Base-by-base conservation (phyloP, 2,888 invertebrate species). In the Eupeodes latifasciatus region DNA sequence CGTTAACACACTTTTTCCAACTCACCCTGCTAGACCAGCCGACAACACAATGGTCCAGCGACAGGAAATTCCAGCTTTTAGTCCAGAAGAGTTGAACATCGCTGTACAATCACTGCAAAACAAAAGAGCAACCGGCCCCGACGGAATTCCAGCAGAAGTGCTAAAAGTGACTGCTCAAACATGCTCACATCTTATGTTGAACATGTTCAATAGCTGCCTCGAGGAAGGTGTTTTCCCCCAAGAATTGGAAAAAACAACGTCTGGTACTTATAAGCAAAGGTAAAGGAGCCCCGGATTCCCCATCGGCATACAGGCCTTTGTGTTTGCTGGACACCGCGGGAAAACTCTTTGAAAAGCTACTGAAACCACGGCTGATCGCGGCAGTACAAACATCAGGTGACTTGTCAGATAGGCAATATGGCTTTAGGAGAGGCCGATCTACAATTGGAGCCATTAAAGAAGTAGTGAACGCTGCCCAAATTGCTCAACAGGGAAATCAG, bases 141-240 rank as follows among this genome's bases (percentile, higher is more conserved):
- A 4, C 40, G 51, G 69, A n/a, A 51, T 51, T 9, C 34, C 51
- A 49, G 51, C 34, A 51, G 67, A 49, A 67, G 67, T 51, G 7
- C 5, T 51, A 3, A 67, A n/a, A 27, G 51, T 40, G 19, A 57
- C 2, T 6, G 57, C 40, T 6, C 57, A 75, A 57, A 14, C 44
- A 7, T 51, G 40, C 40, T 7, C 62, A 2, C 62, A 51, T 5
- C 16, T 75, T 9, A 7, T 62, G 1, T 53, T 62, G 12, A 75
- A 75, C 40, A 64, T 64, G 75, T 62, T 16, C 12, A 51, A 75
- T 19, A 64, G 75, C 12, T 62, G 40, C 14, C 75, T 53, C 1
- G 0, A 12, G 1, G 67, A 57, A 49, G 78, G 67, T 1, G 7
- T 59, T 14, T 75, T 81, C 51, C 53, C n/a, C 14, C 57, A 71